Conservation (phyloP, 2,888 invertebrate species). For the Chrysina gloriosa region DNA sequence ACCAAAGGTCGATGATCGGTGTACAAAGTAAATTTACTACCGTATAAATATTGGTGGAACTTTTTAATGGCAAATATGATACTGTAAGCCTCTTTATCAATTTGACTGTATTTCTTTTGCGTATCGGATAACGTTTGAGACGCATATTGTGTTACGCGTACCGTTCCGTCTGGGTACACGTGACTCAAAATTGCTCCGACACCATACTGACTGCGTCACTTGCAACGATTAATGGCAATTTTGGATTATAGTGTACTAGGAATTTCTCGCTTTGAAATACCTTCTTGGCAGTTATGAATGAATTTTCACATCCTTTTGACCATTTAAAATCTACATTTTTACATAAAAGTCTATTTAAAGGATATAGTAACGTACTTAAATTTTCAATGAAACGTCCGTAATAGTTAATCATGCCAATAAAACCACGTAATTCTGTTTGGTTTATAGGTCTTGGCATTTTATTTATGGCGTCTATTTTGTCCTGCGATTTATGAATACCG, state of each 20-base stretch:
- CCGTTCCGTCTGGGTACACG: constrained; percentile 54
- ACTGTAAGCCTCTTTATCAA: constrained; percentile 32
- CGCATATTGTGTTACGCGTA: constrained; percentile 59
- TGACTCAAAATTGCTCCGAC: constrained; percentile 48
- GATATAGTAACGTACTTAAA: constrained; percentile 51
- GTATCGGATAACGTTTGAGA: constrained; percentile 55
- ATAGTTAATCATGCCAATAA: constrained; percentile 57
- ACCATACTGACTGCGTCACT: no score
- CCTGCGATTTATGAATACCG: constrained; percentile 54
- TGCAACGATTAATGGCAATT: no score
- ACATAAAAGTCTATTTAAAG: constrained; percentile 52
- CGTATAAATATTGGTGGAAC: constrained; percentile 38
- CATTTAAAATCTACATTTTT: constrained; percentile 51
- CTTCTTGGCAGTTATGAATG: no score
- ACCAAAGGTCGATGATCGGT: constrained; percentile 38
- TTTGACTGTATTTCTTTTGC: constrained; percentile 50
- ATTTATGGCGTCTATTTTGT: constrained; percentile 56
- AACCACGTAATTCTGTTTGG: constrained; percentile 42
- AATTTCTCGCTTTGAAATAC: no score
- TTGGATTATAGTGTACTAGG: no score
- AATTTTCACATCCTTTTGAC: no score
- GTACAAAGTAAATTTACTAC: constrained; percentile 32
- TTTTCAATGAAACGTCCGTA: constrained; percentile 57
- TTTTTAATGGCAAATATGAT: constrained; percentile 39
- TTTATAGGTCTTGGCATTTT: constrained; percentile 45